These are phyloP conservation scores for Papilio aristodemus DNA, from an alignment of 1,140 invertebrate genomes.

Conservation along the genomic window DNA sequence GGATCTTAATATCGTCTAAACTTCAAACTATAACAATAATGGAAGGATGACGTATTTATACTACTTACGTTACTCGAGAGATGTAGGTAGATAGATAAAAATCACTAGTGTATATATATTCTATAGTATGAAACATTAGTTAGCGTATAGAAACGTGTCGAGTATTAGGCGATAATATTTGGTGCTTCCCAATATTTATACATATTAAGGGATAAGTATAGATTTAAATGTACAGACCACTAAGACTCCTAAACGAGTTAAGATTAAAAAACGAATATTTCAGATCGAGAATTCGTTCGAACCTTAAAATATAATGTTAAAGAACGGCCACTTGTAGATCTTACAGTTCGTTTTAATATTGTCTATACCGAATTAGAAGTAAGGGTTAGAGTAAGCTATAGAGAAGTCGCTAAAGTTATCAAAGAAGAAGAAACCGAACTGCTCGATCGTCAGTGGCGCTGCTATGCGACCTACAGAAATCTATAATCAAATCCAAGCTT, in stretches of 20 bases:
- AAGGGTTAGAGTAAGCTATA: slow-evolving; percentile 23
- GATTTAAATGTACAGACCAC: slow-evolving; percentile 47
- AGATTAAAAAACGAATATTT: slow-evolving; percentile 56
- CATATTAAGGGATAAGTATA: slow-evolving; percentile 48
- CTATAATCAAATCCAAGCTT: slow-evolving; percentile 73
- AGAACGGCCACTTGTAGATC: slow-evolving; percentile 63
- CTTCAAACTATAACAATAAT: slow-evolving; percentile 57
- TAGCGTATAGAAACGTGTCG: slow-evolving; percentile 57
- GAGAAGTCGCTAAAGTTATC: slow-evolving; percentile 27
- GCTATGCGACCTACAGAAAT: slow-evolving; percentile 75
- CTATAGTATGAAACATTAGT: slow-evolving; percentile 45
- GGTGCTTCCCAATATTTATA: slow-evolving; percentile 65
- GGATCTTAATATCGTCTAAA: slow-evolving; percentile 42
- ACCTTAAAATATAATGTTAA: slow-evolving; percentile 60
- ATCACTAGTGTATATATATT: slow-evolving; percentile 65
- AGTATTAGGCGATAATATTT: slow-evolving; percentile 54
- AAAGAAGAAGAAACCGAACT: slow-evolving; percentile 39
- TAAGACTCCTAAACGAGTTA: slow-evolving; percentile 56
- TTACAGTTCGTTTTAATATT: slow-evolving; percentile 48
- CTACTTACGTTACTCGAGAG: slow-evolving; percentile 65
- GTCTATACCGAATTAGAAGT: slow-evolving; percentile 31
- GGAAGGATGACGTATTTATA: slow-evolving; percentile 74
- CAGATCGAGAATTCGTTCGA: slow-evolving; percentile 63
- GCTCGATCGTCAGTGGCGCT: slow-evolving; percentile 56
- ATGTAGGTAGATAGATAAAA: slow-evolving; percentile 56